Evolutionary conservation across 2,113 vertebrate genomes (phyloP).

Genomic region (Ochotona princeps): DNA sequence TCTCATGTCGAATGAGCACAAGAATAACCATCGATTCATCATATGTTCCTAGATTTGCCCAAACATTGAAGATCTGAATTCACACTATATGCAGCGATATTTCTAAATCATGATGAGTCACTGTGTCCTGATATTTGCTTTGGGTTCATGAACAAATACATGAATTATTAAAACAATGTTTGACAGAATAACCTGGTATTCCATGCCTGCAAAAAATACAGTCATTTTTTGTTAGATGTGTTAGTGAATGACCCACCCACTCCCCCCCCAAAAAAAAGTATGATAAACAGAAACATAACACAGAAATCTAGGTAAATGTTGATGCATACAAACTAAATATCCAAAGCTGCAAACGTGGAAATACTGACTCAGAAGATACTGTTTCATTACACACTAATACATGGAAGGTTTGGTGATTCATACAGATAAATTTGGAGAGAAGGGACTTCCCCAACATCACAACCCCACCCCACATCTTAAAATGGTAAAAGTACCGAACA

Average conservation of each 20-base stretch:
- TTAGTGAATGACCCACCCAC: conserved; percentile 40
- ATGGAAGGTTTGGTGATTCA: conserved; percentile 83
- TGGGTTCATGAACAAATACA: conserved; percentile 24
- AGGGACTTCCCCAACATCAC: conserved; percentile 74
- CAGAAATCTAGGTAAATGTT: conserved; percentile 74
- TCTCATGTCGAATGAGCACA: neutral
- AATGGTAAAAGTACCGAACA: conserved; percentile 76
- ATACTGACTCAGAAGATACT: conserved; percentile 81
- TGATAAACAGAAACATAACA: conserved; percentile 83
- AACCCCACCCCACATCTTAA: neutral
- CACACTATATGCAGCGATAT: conserved; percentile 19
- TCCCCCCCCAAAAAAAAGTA: conserved; percentile 75
- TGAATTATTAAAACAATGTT: conserved; percentile 27
- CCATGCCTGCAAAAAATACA: conserved; percentile 68
- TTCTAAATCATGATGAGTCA: conserved; percentile 47
- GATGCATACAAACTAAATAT: conserved; percentile 82
- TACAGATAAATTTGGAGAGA: conserved; percentile 72
- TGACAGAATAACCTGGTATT: neutral
- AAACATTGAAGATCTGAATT: conserved; percentile 46
- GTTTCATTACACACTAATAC: conserved; percentile 83
- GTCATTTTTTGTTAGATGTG: conserved; percentile 70
- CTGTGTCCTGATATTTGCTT: neutral
- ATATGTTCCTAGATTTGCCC: neutral
- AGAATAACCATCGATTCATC: neutral
- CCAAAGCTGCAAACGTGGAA: conserved; percentile 83